Base-by-base conservation (phyloP, 2,797 vertebrate species). In the Fundulus diaphanus region DNA sequence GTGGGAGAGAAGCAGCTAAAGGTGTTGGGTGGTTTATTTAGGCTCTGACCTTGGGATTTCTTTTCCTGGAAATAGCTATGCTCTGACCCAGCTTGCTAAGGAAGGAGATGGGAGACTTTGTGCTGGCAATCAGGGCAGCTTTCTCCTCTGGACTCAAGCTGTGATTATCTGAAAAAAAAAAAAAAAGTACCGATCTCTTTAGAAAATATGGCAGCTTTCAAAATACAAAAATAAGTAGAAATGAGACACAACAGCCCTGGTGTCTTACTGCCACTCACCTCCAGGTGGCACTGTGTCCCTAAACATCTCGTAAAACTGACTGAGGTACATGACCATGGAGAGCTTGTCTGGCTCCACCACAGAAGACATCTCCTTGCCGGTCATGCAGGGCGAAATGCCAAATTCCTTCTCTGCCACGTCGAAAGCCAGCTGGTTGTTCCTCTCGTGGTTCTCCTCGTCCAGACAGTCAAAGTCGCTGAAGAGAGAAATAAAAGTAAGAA, bases 281-380 rank as follows among this genome's bases (percentile, higher is more conserved):
- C 93, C 95, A 72, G 97, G 96, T 77, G 97, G 96, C 84, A 98
- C 93, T 40, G 96, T 96, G 93, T 99, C 98, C 93, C 95, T 98
- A 91, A 99, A 99, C 98, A 99, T 99, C 94, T 99, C 98, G 1
- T 99, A 99, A 95, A 99, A 99, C 95, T 99, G 98, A n/a, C 96
- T 99, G 93, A 99, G 97, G 94, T 99, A 99, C 97, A 99, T 98
- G 92, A 99, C 98, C 98, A 99, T 99, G 0, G 97, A 98, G 44
- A 99, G 95, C 61, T 99, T 98, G 93, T 99, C 98, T 1, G 98
- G 98, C 83, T 98, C 98, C 22, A 96, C 96, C 1, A 99, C 97
- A 0, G 94, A 96, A 3, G 97, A 97, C 98, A 99, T 99, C 88
- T 99, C 98, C 88, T 97, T 98, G 87, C 98, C 98, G 2, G 98